Base-by-base conservation (phyloP, 2,888 invertebrate species). In the Crepidodera aurea region DNA sequence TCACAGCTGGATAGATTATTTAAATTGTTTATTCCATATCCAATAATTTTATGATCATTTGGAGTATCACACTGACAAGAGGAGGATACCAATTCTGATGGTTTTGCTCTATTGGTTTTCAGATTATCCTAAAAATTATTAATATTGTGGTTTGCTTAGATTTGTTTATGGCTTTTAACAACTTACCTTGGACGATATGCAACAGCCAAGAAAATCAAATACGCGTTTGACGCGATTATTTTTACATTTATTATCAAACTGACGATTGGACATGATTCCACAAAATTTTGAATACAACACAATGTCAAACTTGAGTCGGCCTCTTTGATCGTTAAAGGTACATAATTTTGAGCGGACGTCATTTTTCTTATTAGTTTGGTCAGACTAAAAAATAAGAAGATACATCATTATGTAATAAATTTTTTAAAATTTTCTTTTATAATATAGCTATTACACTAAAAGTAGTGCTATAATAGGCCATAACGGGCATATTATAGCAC, bases 241-340 rank as follows among this genome's bases (percentile, higher is more conserved):
- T 44, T 44, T 44, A 44, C 22, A 12, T n/a, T 22, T 22, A 6
- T 44, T 44, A 12, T 44, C 22, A 4, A 10, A 3, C 2, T 44
- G 7, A 44, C n/a, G 5, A 25, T n/a, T 44, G 8, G 44, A 25
- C 22, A 25, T 34, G 44, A 44, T n/a, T 10, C 16, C 3, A n/a
- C 44, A 22, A 5, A 44, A 44, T 22, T 44, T 44, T 44, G 44
- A 44, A 22, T n/a, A 44, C 8, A 13, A 42, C 16, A 44, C 42
- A 18, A 19, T 19, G 42, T 42, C 42, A 42, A 42, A 19, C 10
- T 29, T n/a, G n/a, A n/a, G n/a, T n/a, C n/a, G n/a, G n/a, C n/a
- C n/a, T n/a, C n/a, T n/a, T n/a, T n/a, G n/a, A n/a, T n/a, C n/a
- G n/a, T n/a, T n/a, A n/a, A n/a, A n/a, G n/a, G n/a, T n/a, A n/a